Evolutionary conservation across 1,140 invertebrate species (phyloP).

Genomic region (Chymomyza costata): DNA sequence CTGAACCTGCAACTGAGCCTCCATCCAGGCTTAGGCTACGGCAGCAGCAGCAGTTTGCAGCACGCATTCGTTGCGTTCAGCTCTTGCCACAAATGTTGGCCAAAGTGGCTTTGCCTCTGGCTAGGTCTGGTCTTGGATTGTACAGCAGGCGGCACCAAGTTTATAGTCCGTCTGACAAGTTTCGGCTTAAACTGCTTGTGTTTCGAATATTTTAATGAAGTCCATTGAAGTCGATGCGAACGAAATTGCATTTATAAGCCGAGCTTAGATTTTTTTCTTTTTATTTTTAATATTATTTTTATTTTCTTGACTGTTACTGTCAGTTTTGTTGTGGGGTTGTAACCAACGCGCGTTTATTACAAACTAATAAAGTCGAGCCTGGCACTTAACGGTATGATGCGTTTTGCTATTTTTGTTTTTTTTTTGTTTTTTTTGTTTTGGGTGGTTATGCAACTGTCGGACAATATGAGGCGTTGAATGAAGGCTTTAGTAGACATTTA

Average conservation of each 20-base stretch:
- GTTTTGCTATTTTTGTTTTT: constrained; percentile 30
- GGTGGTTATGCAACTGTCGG: constrained; percentile 9
- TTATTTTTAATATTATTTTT: constrained; percentile 22
- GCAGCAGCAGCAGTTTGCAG: too few relatives aligned
- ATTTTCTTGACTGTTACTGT: constrained; percentile 54
- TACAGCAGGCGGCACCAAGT: constrained; percentile 11
- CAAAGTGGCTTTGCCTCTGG: too few relatives aligned
- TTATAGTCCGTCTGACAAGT: constrained; percentile 61
- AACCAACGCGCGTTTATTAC: constrained; percentile 66
- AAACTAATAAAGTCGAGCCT: constrained; percentile 72
- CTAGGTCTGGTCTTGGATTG: too few relatives aligned
- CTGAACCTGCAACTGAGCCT: constrained; percentile 54
- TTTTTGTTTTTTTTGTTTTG: background rate
- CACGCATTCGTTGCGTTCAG: too few relatives aligned
- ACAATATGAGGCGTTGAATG: constrained; percentile 42
- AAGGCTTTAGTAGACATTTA: too few relatives aligned
- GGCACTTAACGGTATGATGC: constrained; percentile 62
- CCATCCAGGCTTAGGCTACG: constrained; percentile 11
- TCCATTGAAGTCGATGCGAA: constrained; percentile 70
- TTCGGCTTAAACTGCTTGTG: constrained; percentile 67
- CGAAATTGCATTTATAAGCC: constrained; percentile 71
- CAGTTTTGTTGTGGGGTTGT: constrained; percentile 51
- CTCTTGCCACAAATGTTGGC: too few relatives aligned
- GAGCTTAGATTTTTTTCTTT: constrained; percentile 52
- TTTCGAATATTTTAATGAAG: constrained; percentile 72